phyloP scores from a whole-genome alignment of 1,140 invertebrate species.

The Tribolium castaneum region DNA sequence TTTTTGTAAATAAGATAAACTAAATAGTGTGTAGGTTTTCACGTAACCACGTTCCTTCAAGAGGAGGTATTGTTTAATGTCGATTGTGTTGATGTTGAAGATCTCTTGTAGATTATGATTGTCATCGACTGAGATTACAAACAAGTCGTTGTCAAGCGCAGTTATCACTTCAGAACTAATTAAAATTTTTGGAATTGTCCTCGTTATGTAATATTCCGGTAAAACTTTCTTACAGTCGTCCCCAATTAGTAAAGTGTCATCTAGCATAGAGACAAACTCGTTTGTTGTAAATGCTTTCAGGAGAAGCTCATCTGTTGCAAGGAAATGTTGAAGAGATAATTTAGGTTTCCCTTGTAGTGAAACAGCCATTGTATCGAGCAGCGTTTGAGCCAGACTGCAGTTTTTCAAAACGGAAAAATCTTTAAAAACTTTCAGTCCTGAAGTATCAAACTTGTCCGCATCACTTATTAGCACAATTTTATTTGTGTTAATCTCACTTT shows the following conservation, averaged over 20 bases:
- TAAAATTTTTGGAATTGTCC: neutral
- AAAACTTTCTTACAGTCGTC: neutral
- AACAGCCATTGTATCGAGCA: neutral
- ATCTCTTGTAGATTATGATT: neutral
- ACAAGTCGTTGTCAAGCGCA: neutral
- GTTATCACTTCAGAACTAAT: neutral
- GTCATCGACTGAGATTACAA: neutral
- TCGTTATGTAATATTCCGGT: neutral
- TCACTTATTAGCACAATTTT: neutral
- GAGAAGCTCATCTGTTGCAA: neutral
- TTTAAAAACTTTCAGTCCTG: neutral
- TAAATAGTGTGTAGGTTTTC: neutral
- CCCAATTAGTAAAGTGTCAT: neutral
- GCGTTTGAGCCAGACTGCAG: neutral
- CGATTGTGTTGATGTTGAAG: neutral
- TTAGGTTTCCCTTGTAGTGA: slow-evolving; percentile 3
- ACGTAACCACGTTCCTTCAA: neutral
- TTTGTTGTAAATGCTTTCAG: neutral
- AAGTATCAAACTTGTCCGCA: neutral
- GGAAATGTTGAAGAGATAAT: neutral
- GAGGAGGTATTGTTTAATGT: neutral
- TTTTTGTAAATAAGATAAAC: neutral
- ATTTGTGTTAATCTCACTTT: neutral
- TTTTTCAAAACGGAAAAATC: neutral
- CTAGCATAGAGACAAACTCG: neutral